These are phyloP conservation scores for Tilapia sparmanii DNA, from an alignment of 2,113 vertebrate genomes.

Conservation along the genomic window DNA sequence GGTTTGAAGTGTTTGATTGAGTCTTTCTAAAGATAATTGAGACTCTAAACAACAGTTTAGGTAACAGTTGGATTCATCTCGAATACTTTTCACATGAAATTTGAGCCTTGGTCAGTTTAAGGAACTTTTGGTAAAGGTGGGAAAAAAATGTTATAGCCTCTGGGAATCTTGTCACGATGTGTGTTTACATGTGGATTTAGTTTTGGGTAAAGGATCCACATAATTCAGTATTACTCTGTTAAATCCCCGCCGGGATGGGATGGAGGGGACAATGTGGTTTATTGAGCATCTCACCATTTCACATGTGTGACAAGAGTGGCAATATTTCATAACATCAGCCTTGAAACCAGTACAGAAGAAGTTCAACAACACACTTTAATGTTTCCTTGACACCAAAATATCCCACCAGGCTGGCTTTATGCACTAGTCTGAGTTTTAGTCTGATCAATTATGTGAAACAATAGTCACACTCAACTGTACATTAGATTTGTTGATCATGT, in stretches of 20 bases:
- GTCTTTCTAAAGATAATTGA: neutral
- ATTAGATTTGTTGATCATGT: neutral
- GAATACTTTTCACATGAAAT: neutral
- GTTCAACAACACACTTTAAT: neutral
- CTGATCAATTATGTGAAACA: neutral
- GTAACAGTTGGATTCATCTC: neutral
- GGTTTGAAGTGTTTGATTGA: neutral
- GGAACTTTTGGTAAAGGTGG: neutral
- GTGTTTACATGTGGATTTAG: neutral
- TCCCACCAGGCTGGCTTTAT: neutral
- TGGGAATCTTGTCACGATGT: accelerated
- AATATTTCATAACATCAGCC: neutral
- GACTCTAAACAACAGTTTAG: neutral
- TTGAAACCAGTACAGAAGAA: neutral
- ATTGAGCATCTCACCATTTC: neutral
- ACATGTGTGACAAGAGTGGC: accelerated
- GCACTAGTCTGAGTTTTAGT: neutral
- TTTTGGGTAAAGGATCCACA: neutral
- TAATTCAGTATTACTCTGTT: neutral
- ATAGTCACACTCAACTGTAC: neutral
- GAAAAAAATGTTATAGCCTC: neutral
- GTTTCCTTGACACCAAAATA: accelerated
- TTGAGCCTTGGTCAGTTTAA: neutral
- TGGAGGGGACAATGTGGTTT: neutral
- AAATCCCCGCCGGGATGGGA: accelerated